Percentiles rank a stretch among this genome's conserved stretches.
phyloP scores from a whole-genome alignment of 2,113 vertebrate species.

The Dicrurus megarhynchus region DNA sequence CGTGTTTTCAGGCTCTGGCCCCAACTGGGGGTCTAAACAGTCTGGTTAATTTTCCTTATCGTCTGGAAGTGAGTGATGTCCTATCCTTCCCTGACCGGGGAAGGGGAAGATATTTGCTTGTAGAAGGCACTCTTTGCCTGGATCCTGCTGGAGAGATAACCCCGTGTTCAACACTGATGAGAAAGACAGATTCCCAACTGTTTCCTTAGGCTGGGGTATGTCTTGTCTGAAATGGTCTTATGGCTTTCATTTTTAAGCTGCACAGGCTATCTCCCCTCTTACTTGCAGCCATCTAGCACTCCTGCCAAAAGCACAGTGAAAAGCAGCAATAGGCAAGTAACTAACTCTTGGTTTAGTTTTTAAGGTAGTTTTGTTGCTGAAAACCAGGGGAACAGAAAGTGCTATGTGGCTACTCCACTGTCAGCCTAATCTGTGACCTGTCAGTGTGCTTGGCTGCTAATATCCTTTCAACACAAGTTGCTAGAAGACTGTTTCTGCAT shows the following conservation, averaged over 20 bases:
- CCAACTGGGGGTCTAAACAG: not conserved
- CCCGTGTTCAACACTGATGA: not conserved
- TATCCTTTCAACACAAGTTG: not conserved
- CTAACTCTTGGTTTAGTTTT: not conserved
- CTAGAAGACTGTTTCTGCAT: not conserved
- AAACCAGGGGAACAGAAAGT: not conserved
- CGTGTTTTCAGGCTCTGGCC: not conserved
- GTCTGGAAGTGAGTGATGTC: not conserved
- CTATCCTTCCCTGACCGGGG: not conserved
- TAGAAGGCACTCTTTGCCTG: not conserved
- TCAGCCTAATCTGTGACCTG: not conserved
- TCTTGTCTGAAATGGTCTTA: not conserved
- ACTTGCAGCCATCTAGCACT: not conserved
- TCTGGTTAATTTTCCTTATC: slow-evolving; percentile 18
- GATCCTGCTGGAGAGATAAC: not conserved
- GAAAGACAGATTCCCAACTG: not conserved
- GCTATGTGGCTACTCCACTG: not conserved
- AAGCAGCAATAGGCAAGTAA: not conserved
- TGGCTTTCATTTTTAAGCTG: not conserved
- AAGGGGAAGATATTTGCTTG: not conserved
- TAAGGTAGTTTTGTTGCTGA: not conserved
- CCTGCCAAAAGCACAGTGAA: not conserved
- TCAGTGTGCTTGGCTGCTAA: not conserved
- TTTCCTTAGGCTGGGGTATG: not conserved
- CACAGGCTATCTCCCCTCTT: not conserved